Evolutionary conservation across 2,797 vertebrate genomes (phyloP).

Genomic region (Alcedo quadribrachys): DNA sequence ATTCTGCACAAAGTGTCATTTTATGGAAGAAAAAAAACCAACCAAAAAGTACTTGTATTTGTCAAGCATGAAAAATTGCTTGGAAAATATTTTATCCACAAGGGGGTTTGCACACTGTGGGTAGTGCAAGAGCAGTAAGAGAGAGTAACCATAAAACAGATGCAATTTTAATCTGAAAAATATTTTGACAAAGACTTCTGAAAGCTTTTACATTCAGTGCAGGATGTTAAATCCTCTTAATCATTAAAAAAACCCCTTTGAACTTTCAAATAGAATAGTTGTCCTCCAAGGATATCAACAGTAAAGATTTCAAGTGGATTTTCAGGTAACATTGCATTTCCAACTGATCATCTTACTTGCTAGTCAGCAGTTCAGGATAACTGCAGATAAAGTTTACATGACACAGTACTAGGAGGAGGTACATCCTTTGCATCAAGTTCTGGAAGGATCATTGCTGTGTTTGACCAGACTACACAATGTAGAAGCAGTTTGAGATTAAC

Average conservation of each 20-base stretch:
- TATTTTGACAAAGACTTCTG: not conserved
- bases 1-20: not conserved
- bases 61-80: not conserved
- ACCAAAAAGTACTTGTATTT: not conserved
- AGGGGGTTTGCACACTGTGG: rapidly evolving
- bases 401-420: not conserved
- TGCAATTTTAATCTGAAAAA: not conserved
- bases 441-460: not conserved
- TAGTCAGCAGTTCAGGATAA: not conserved
- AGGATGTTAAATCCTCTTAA: not conserved
- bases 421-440: not conserved
- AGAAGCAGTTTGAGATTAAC: not conserved
- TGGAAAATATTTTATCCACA: not conserved
- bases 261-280: not conserved
- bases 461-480: not conserved
- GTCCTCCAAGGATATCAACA: not conserved
- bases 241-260: not conserved
- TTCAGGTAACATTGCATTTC: not conserved
- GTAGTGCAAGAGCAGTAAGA: not conserved
- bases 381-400: not conserved
- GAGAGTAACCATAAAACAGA: not conserved
- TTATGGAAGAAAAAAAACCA: not conserved
- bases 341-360: not conserved
- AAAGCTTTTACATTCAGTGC: not conserved
- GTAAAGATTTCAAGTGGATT: not conserved